These are phyloP conservation scores for Zaprionus tsacasi DNA, from an alignment of 1,140 invertebrate genomes.

Conservation along the genomic window DNA sequence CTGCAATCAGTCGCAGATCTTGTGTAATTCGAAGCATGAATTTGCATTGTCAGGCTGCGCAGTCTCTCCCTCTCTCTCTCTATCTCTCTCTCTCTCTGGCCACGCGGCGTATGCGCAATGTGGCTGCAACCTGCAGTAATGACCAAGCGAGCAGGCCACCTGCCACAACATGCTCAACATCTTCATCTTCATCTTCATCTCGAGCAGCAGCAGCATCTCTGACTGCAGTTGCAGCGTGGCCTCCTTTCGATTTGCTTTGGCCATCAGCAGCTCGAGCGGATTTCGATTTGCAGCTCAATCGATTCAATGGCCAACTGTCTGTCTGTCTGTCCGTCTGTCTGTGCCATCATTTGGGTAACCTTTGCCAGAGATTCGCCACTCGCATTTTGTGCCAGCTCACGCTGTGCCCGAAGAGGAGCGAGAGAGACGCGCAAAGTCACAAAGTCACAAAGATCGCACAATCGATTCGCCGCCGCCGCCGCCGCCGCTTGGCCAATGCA, in stretches of 20 bases:
- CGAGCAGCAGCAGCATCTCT: conserved; percentile 20
- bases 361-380: conserved; percentile 59
- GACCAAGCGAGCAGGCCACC: conserved; percentile 49
- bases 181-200: conserved; percentile 66
- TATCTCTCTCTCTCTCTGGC: background rate
- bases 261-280: conserved; percentile 38
- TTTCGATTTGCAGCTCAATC: conserved; percentile 15
- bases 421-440: conserved; percentile 2
- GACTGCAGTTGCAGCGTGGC: conserved; percentile 39
- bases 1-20: conserved; percentile 32
- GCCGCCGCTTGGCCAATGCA: background rate
- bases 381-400: conserved; percentile 40
- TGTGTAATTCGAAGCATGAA: conserved; percentile 46
- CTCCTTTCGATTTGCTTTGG: conserved; percentile 65
- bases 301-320: background rate
- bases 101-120: conserved; percentile 55
- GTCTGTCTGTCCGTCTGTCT: no score
- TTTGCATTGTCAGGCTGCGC: conserved; percentile 43
- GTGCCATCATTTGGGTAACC: conserved; percentile 56
- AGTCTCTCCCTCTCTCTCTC: background rate
- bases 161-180: conserved; percentile 50
- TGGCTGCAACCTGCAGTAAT: conserved; percentile 49
- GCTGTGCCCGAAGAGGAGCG: conserved; percentile 31
- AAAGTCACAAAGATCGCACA: conserved; percentile 3
- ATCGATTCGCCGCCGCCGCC: background rate